Conservation (phyloP, 2,888 invertebrate species). For the Neoitamus cyanurus region DNA sequence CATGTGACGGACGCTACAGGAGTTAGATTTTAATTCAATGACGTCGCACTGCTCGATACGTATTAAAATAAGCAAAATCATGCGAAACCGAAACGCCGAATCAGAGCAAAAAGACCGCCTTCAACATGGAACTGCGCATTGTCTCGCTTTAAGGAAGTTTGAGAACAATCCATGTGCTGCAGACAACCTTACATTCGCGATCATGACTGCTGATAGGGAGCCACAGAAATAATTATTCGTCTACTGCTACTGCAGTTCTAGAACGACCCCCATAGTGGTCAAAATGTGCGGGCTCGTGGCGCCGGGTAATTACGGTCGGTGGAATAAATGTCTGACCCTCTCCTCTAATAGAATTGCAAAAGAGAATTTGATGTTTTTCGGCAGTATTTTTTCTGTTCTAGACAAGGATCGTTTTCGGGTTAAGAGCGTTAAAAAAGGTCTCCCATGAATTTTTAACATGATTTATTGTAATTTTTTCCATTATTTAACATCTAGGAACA, state of each 20-base stretch:
- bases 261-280: neutral
- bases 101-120: neutral
- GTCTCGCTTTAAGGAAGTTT: neutral
- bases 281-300: neutral
- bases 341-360: neutral
- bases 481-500: neutral
- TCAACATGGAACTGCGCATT: neutral
- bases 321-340: neutral
- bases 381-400: neutral
- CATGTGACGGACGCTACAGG: neutral
- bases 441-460: neutral
- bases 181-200: neutral
- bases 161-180: neutral
- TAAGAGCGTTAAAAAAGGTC: neutral
- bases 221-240: neutral
- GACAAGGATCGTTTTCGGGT: neutral
- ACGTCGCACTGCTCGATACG: neutral
- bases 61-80: neutral
- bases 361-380: neutral
- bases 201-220: neutral
- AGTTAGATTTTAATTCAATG: neutral
- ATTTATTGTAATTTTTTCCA: neutral
- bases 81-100: neutral
- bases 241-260: neutral
- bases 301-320: neutral